phyloP scores from a whole-genome alignment of 30 jellyfish, hydroid and myxozoan genomes.

The Clytia hemisphaerica region DNA sequence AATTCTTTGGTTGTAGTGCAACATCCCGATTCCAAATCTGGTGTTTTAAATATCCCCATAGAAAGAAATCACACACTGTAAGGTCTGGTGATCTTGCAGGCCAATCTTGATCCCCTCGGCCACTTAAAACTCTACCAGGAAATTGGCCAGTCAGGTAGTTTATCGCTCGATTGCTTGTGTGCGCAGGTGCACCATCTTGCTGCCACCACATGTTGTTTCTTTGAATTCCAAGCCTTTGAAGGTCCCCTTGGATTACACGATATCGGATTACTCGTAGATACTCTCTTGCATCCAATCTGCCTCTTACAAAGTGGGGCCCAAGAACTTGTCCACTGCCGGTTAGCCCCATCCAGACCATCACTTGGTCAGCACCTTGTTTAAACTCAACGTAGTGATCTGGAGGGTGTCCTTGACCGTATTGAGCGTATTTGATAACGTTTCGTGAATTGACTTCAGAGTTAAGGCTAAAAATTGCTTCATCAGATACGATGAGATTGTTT shows the following conservation, averaged over 20 bases:
- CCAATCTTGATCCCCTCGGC: neutral
- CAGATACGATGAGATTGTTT: too few relatives aligned
- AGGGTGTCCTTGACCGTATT: neutral
- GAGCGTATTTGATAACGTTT: conserved; percentile 3
- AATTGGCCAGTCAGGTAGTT: too few relatives aligned
- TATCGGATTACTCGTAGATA: neutral
- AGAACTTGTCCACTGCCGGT: too few relatives aligned
- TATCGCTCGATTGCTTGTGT: neutral
- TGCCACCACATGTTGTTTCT: neutral
- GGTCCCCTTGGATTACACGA: neutral
- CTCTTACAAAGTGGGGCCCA: neutral
- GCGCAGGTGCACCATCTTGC: conserved; percentile 2
- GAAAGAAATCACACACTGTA: neutral
- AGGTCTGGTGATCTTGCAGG: conserved; percentile 14
- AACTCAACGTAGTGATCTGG: conserved; percentile 2
- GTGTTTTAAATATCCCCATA: conserved; percentile 1
- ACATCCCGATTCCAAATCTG: neutral
- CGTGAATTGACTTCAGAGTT: too few relatives aligned
- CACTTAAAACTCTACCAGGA: neutral
- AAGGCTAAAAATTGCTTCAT: too few relatives aligned
- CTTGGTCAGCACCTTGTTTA: too few relatives aligned
- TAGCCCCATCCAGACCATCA: too few relatives aligned
- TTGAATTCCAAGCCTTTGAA: neutral
- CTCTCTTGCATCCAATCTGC: neutral
- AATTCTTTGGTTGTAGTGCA: neutral